Conservation (phyloP, 92 coral and sea anemone species). For the Chrysogorgia sp. region DNA sequence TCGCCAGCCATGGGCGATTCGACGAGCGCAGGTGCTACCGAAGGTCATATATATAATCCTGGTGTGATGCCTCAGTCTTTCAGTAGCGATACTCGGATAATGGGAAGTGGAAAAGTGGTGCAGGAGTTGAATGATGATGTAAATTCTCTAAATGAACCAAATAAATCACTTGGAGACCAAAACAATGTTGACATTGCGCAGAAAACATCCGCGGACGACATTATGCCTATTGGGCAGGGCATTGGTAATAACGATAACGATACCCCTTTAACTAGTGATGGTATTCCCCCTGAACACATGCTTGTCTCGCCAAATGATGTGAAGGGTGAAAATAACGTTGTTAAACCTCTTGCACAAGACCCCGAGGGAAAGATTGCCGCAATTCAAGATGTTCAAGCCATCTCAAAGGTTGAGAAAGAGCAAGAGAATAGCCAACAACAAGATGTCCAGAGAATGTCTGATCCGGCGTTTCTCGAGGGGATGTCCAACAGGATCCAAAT, state of each 20-base stretch:
- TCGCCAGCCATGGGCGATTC: not conserved
- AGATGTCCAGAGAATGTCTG: conserved; percentile 23
- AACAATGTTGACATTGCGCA: conserved; percentile 2
- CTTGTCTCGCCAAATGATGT: conserved; percentile 24
- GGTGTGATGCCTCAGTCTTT: conserved; percentile 15
- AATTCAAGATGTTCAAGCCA: conserved; percentile 23
- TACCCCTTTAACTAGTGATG: not conserved
- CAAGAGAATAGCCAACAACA: conserved; percentile 11
- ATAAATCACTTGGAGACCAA: not conserved
- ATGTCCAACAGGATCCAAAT: conserved; percentile 28
- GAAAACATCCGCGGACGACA: conserved; percentile 14
- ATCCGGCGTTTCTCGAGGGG: conserved; percentile 43
- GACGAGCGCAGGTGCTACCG: not conserved
- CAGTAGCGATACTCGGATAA: not conserved
- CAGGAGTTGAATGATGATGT: not conserved
- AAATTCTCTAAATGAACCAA: conserved; percentile 2
- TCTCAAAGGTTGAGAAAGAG: conserved; percentile 21
- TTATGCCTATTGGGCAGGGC: conserved; percentile 9
- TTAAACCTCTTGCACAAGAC: conserved; percentile 31
- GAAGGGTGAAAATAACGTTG: not conserved
- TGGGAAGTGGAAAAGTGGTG: not conserved
- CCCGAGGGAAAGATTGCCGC: conserved; percentile 33
- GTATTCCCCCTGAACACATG: conserved; percentile 24
- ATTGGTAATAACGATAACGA: not conserved
- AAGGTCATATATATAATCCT: not conserved